These are phyloP conservation scores for Hippocampus mohnikei DNA, from an alignment of 2,113 vertebrate genomes.

Conservation along the genomic window DNA sequence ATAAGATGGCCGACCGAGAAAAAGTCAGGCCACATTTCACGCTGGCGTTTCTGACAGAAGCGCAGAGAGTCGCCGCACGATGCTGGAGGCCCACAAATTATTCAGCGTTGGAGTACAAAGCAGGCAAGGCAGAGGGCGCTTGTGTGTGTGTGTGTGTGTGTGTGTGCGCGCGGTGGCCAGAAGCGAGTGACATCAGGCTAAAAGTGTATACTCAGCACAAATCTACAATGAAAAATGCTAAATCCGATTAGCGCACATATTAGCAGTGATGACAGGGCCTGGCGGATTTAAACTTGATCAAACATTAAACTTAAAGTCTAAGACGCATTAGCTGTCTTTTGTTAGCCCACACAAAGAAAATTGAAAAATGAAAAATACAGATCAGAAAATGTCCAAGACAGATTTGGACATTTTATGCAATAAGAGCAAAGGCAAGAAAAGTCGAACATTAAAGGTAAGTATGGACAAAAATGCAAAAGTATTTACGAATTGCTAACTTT, in stretches of 20 bases:
- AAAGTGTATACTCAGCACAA: not conserved
- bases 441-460: too few species aligned
- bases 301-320: not conserved
- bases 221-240: not conserved
- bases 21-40: constrained; percentile 36
- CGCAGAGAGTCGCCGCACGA: constrained; percentile 48
- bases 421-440: too few species aligned
- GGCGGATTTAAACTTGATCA: not conserved
- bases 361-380: too few species aligned
- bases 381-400: too few species aligned
- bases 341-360: not conserved
- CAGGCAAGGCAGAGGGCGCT: constrained; percentile 43
- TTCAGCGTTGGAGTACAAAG: constrained; percentile 54
- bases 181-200: not conserved
- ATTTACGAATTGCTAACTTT: too few species aligned
- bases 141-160: constrained; percentile 34
- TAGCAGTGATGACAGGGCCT: not conserved
- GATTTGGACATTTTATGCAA: too few species aligned
- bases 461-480: too few species aligned
- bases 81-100: constrained; percentile 66
- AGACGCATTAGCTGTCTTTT: not conserved
- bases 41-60: constrained; percentile 39
- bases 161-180: too few species aligned
- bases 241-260: not conserved
- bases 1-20: constrained; percentile 12